Base-by-base conservation (phyloP, 2,888 invertebrate genomes). In the Polyommatus icarus region DNA sequence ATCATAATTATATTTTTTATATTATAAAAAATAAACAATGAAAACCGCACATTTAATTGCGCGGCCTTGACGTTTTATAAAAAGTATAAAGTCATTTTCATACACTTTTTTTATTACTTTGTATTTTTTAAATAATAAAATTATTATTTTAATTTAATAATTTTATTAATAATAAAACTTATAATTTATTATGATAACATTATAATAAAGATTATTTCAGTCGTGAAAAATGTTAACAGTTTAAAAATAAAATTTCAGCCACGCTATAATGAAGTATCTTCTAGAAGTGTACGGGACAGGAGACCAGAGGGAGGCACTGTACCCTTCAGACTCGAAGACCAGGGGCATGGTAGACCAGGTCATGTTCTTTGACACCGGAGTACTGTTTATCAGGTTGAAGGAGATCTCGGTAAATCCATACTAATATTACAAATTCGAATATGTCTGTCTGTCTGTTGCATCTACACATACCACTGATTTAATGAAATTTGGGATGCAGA, bases 181-280 rank as follows among this genome's bases (percentile, higher is more conserved):
- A 8, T 7, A 1, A 40, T 8, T 40, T 40, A 40, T 40, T 36
- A 36, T 36, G 36, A 36, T 18, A n/a, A 3, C n/a, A 40, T 40
- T 40, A 40, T 10, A 40, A 10, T 10, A 40, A 36, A 36, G 3
- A 7, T 36, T 54, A 54, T 18, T 54, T 18, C 54, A 18, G 54
- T 18, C 5, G 1, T 54, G 18, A 54, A 57, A 57, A 6, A n/a
- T 12, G 6, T 7, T 71, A 10, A 6, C 20, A 10, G 36, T n/a
- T 12, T 59, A 18, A 50, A 24, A 40, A 24, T 46, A 76, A 78
- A 10, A 6, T 82, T 81, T 5, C 84, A 90, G 90, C 76, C 88
- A 90, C 80, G 85, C 88, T 0, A 89, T 88, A 80, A 85, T 88
- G 82, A 85, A 84, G 78, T 90, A 90, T 80, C 80, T 90, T 7